Base-by-base conservation (phyloP, 1,140 invertebrate genomes). In the Sarcophaga bullata region DNA sequence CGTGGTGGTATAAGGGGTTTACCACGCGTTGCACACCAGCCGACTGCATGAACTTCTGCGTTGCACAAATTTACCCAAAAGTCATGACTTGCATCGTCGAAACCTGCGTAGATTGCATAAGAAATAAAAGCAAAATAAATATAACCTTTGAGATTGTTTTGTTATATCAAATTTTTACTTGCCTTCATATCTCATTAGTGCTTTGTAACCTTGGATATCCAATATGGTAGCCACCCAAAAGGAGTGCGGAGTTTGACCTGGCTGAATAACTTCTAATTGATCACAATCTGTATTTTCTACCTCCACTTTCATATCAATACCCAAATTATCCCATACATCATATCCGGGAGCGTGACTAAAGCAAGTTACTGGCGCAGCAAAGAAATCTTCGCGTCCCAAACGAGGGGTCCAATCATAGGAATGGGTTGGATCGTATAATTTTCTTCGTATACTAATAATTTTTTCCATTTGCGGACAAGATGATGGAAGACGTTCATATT, bases 1-100 rank as follows among this genome's bases (percentile, higher is more conserved):
- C 95, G 95, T 15, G 98, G 98, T 81, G 97, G 97, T 88, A 98
- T 98, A 0, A 99, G 91, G 8, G 97, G 97, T 91, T 98, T 98
- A 19, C 97, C 97, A 84, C 97, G 94, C 0, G 96, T 97, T 2
- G 98, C 98, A 92, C 97, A 98, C 98, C 98, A 99, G 17, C 97
- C 97, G 62, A 99, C 97, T 47, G 96, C 96, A 91, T 99, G 97
- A 46, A 99, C 96, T 87, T 97, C 95, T 81, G 96, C 95, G 75
- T 96, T 96, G 91, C 97, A 98, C 37, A 99, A 91, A 87, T 97
- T 98, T 0, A 98, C 94, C 97, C 97, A 99, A 91, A 98, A 98
- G 91, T 99, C 98, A 90, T 97, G 95, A 9, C 94, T 94, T 52
- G 92, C 91, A 91, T 98, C 97, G 85, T 96, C 97, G 91, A 98